Evolutionary conservation across 2,113 vertebrate species (phyloP).

Genomic region (Mesoclemmys tuberculata): DNA sequence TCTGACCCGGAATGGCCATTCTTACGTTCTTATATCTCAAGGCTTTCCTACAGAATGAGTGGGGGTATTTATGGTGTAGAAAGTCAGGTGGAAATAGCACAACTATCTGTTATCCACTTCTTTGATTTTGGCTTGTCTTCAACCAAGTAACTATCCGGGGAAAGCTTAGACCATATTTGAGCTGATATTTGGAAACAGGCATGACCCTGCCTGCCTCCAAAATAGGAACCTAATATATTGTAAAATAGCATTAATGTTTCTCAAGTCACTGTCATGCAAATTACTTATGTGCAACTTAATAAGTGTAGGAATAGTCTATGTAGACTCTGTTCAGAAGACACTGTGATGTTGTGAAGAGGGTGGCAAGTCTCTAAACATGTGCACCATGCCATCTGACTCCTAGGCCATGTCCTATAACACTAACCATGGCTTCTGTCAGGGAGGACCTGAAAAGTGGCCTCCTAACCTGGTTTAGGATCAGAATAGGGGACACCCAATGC

Average conservation of each 20-base stretch:
- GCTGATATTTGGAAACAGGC: too few relatives aligned
- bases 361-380: neutral
- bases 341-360: neutral
- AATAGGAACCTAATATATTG: neutral
- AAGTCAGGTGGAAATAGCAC: neutral
- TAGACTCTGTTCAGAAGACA: neutral
- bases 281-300: too few relatives aligned
- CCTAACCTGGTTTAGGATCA: neutral
- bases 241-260: neutral
- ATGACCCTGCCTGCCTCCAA: too few relatives aligned
- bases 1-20: neutral
- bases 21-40: neutral
- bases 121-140: neutral
- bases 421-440: neutral
- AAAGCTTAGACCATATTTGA: neutral
- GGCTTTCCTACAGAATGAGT: neutral
- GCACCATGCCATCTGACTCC: neutral
- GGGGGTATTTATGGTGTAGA: neutral
- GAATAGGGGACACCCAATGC: neutral
- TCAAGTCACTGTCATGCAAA: neutral
- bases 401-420: neutral
- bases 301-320: neutral
- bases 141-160: neutral
- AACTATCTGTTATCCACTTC: neutral
- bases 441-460: neutral